These are phyloP conservation scores for Trissolcus brochymenae DNA, from an alignment of 2,888 invertebrate genomes.

Conservation along the genomic window DNA sequence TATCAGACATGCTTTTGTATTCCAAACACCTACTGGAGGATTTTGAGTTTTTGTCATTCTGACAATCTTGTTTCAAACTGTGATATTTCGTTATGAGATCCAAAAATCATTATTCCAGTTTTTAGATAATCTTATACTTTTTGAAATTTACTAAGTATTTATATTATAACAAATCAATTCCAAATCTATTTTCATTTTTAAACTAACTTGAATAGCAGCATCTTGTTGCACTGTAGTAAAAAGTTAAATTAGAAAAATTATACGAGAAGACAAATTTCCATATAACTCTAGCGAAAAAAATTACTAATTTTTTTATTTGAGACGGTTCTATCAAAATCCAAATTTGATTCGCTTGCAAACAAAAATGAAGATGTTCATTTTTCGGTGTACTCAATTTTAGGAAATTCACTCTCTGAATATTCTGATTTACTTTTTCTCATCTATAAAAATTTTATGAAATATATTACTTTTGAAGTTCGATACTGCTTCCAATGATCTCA, in stretches of 20 bases:
- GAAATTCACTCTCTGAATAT: neutral
- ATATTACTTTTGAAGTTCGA: neutral
- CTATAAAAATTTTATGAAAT: neutral
- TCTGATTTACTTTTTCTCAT: neutral
- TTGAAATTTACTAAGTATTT: neutral
- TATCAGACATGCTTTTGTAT: slow-evolving; percentile 30
- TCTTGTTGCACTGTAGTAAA: neutral
- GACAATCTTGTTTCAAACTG: slow-evolving; percentile 6
- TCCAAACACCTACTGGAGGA: slow-evolving; percentile 25
- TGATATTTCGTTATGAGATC: slow-evolving; percentile 5
- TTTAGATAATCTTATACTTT: neutral
- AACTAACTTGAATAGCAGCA: neutral
- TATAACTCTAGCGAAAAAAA: neutral
- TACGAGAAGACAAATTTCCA: neutral
- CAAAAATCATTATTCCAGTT: slow-evolving; percentile 5
- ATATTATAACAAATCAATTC: neutral
- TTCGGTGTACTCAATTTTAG: neutral
- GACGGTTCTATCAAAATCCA: neutral
- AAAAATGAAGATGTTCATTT: neutral
- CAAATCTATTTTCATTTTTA: neutral
- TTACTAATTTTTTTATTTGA: neutral
- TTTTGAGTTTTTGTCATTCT: neutral
- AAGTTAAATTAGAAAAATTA: neutral
- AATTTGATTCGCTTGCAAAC: neutral
- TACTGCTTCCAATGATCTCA: neutral